These are phyloP conservation scores for Lissonota sp. DNA, from an alignment of 2,888 invertebrate genomes.

Conservation along the genomic window DNA sequence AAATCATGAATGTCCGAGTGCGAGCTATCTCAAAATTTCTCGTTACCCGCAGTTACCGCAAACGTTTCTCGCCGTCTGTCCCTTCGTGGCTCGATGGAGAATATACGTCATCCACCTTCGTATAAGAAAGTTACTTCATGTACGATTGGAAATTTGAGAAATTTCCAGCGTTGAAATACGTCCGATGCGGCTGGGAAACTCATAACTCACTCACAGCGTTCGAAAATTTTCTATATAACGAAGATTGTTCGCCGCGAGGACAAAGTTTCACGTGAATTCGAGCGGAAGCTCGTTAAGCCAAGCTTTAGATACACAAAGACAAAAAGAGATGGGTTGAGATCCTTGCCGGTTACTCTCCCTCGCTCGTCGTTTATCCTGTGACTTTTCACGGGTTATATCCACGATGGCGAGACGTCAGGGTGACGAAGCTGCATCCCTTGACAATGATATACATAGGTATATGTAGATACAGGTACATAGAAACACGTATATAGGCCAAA, in stretches of 20 bases:
- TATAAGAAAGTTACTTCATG: neutral
- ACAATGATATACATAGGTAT: constrained; percentile 20
- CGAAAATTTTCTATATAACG: constrained; percentile 14
- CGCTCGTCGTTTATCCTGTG: constrained; percentile 39
- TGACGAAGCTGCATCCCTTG: constrained; percentile 32
- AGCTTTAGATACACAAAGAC: constrained; percentile 19
- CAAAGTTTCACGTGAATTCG: constrained; percentile 41
- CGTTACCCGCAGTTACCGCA: constrained; percentile 14
- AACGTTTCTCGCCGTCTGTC: constrained; percentile 6
- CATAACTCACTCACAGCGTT: constrained; percentile 36
- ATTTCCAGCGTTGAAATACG: too few species aligned
- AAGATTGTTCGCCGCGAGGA: constrained; percentile 10
- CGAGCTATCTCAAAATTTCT: constrained; percentile 19
- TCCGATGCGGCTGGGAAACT: constrained; percentile 1
- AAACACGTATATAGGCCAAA: neutral
- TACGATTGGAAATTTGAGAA: neutral
- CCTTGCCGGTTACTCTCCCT: neutral
- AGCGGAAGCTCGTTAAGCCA: constrained; percentile 56
- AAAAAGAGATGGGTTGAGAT: too few species aligned
- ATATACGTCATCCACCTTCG: neutral
- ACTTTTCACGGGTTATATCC: constrained; percentile 8
- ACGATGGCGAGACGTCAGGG: constrained; percentile 19
- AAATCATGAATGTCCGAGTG: neutral
- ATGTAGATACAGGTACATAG: neutral
- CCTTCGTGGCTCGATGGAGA: constrained; percentile 6